Evolutionary conservation across 2,797 vertebrate genomes (phyloP).

Genomic region (Phaenicophaeus curvirostris): DNA sequence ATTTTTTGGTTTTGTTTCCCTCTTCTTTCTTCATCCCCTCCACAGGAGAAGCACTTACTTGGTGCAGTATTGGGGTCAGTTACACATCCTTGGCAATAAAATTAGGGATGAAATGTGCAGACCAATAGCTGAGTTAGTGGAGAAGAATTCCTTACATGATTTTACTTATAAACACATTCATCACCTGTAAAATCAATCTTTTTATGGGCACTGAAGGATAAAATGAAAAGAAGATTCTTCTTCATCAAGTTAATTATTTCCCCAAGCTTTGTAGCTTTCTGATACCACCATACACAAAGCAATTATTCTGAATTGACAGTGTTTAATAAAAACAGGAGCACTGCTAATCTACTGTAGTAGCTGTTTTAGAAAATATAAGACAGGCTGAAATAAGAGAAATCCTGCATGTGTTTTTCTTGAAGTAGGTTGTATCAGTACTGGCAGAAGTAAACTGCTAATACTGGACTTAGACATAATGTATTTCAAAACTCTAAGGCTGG

Average conservation of each 20-base stretch:
- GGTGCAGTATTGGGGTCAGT: neutral
- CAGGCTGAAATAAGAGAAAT: neutral
- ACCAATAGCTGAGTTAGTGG: neutral
- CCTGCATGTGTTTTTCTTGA: neutral
- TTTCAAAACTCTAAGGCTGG: neutral
- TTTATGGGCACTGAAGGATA: conserved; percentile 8
- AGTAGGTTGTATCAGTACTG: neutral
- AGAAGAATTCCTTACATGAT: neutral
- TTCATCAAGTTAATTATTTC: conserved; percentile 27
- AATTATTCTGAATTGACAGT: conserved; percentile 2
- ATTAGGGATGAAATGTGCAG: neutral
- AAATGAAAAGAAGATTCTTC: conserved; percentile 25
- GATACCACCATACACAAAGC: neutral
- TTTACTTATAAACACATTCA: neutral
- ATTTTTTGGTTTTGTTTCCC: neutral
- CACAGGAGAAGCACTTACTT: neutral
- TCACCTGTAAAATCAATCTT: conserved; percentile 29
- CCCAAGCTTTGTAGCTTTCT: neutral
- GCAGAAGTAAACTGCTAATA: neutral
- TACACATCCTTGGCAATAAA: neutral
- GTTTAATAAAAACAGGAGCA: neutral
- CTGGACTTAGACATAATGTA: neutral
- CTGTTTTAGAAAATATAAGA: neutral
- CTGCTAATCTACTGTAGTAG: neutral
- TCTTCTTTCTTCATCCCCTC: neutral